Evolutionary conservation across 2,113 vertebrate genomes (phyloP).

Genomic region (Caranx melampygus): DNA sequence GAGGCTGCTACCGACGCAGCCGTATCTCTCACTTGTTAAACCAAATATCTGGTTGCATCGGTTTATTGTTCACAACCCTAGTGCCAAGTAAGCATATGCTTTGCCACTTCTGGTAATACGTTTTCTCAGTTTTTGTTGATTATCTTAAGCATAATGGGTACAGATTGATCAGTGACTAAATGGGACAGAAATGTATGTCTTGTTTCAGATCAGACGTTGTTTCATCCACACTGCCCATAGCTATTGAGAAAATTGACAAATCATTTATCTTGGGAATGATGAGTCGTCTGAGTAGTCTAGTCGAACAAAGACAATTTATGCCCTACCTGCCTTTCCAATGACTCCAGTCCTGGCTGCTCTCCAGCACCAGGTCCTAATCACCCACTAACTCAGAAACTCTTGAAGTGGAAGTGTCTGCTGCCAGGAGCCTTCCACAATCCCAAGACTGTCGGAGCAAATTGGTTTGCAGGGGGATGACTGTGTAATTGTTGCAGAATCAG

Average conservation of each 20-base stretch:
- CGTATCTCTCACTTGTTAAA: no score
- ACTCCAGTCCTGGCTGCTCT: conserved; percentile 43
- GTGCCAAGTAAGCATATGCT: neutral
- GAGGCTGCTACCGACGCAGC: no score
- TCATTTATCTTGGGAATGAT: conserved; percentile 43
- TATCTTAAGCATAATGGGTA: neutral
- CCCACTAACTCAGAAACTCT: conserved; percentile 50
- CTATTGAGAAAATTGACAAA: conserved; percentile 45
- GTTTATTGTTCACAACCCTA: neutral
- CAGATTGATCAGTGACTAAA: conserved; percentile 36
- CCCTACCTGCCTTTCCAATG: conserved; percentile 38
- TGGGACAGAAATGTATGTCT: conserved; percentile 33
- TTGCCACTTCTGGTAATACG: neutral
- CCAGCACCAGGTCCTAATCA: conserved; percentile 53
- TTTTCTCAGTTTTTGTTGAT: neutral
- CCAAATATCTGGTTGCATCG: no score
- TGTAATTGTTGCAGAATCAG: conserved; percentile 44
- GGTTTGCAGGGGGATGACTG: conserved; percentile 9
- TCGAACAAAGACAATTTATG: conserved; percentile 55
- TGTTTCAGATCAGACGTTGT: conserved; percentile 54
- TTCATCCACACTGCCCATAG: conserved; percentile 32
- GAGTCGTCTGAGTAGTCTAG: conserved; percentile 29
- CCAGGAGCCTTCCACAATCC: conserved; percentile 30
- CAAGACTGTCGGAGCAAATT: conserved; percentile 39
- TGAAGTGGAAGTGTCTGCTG: conserved; percentile 53